Evolutionary conservation across 2,797 vertebrate species (phyloP), one percentile per base, ranked within the genome.

Genomic region (Acanthurus lineatus): DNA sequence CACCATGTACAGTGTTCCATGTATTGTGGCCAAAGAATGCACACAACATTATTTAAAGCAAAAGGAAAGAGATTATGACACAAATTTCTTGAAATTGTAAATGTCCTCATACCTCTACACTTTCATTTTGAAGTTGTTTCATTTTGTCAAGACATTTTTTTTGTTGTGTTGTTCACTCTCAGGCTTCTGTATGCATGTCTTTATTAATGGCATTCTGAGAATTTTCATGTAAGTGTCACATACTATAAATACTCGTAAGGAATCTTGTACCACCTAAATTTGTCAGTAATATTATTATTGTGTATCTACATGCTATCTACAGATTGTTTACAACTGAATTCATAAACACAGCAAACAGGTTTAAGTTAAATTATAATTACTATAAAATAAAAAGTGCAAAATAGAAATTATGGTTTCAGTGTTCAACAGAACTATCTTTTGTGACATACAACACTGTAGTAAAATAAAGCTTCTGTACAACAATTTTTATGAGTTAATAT

Each of bases 301-400:
- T 79, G 69, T 76, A 81, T 88, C 84, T 85, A 88, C 76, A 82
- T 77, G 79, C 76, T 83, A 78, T 86, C 79, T 83, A 90, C 80
- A 86, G 61, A 53, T 58, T 53, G 6, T 76, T 35, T 74, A 79
- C 60, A 82, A 58, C 48, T 19, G 17, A 68, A 19, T 35, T 47
- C 10, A 71, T 60, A 72, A 74, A 73, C 44, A 69, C 40, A 63
- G 73, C 14, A 53, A 53, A 32, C 2, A 17, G 9, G 9, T 32
- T 63, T 35, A 6, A 64, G 25, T 68, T 70, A 32, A 32, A 32
- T 45, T 5, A 78, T 17, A 54, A 61, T 74, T 47, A 68, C 22
- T 20, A 66, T 9, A 56, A 83, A 84, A 81, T 49, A 17, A 76
- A 76, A 76, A 47, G 54, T 78, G 65, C 62, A 75, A 82, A 77